Evolutionary conservation across 2,888 invertebrate genomes (phyloP).

Genomic region (Yponomeuta plumbellus): DNA sequence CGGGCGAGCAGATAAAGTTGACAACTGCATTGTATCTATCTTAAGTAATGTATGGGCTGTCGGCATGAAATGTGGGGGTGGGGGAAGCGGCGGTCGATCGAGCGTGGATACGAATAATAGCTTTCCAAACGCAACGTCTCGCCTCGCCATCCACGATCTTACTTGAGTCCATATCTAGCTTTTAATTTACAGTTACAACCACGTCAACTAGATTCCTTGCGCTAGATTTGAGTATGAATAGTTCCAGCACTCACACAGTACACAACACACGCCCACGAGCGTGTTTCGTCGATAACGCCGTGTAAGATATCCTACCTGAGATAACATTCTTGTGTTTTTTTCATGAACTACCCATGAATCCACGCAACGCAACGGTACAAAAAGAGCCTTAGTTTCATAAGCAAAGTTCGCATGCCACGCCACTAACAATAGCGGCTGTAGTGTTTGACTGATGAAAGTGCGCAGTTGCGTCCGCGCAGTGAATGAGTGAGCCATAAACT

Average conservation of each 20-base stretch:
- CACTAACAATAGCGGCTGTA: neutral
- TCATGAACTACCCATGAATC: neutral
- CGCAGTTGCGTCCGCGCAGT: neutral
- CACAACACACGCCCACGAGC: neutral
- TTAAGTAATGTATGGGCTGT: neutral
- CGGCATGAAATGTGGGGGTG: conserved; percentile 5
- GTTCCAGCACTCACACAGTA: too few species aligned
- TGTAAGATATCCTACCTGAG: neutral
- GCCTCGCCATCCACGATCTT: conserved; percentile 9
- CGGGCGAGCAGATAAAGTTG: conserved; percentile 8
- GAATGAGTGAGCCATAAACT: neutral
- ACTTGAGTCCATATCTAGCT: too few species aligned
- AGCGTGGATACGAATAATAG: conserved; percentile 31
- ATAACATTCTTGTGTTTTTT: neutral
- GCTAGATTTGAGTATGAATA: too few species aligned
- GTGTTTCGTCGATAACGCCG: neutral
- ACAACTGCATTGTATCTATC: conserved; percentile 3
- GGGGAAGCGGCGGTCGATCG: conserved; percentile 27
- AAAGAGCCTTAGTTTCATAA: neutral
- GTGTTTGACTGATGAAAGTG: conserved; percentile 7
- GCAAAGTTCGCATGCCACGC: neutral
- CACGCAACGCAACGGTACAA: neutral
- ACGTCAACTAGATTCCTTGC: too few species aligned
- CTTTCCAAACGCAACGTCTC: conserved; percentile 33
- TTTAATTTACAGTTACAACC: too few species aligned